Percentiles rank a stretch among this genome's conserved stretches.
These are phyloP conservation scores for Drosophila macrospina DNA, from an alignment of 2,888 invertebrate genomes.

Conservation along the genomic window DNA sequence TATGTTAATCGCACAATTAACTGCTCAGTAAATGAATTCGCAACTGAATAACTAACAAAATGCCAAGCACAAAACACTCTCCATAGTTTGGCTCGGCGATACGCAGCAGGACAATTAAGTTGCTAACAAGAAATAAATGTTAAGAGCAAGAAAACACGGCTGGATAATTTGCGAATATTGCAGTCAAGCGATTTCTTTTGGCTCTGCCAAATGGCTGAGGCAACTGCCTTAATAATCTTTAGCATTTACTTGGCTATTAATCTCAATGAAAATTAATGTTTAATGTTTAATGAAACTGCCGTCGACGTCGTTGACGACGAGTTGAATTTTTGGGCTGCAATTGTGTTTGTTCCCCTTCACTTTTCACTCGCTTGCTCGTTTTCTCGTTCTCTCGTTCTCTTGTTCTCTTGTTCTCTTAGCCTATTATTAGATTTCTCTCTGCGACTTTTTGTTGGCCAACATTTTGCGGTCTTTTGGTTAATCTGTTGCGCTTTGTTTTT, in stretches of 20 bases:
- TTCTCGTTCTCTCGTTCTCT: no score
- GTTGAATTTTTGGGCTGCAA: slow-evolving; percentile 49
- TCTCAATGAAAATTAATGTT: slow-evolving; percentile 80
- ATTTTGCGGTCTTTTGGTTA: slow-evolving; percentile 54
- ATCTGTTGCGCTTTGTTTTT: slow-evolving; percentile 69
- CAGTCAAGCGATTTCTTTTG: slow-evolving; percentile 28
- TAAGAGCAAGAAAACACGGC: slow-evolving; percentile 45
- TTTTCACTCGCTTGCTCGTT: slow-evolving; percentile 1
- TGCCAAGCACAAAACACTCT: background rate
- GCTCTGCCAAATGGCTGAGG: slow-evolving; percentile 26
- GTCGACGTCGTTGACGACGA: slow-evolving; percentile 22
- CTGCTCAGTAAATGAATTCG: slow-evolving; percentile 42
- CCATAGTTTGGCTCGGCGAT: background rate
- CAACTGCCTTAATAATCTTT: slow-evolving; percentile 72
- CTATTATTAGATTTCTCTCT: slow-evolving; percentile 29
- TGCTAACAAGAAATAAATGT: slow-evolving; percentile 58
- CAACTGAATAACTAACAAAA: background rate
- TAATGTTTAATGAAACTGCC: slow-evolving; percentile 65
- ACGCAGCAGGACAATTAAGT: slow-evolving; percentile 36
- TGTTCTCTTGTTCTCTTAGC: slow-evolving; percentile 12
- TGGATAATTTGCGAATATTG: slow-evolving; percentile 36
- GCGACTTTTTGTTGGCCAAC: slow-evolving; percentile 34
- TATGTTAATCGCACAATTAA: slow-evolving; percentile 69
- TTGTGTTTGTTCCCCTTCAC: slow-evolving; percentile 19
- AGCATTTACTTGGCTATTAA: slow-evolving; percentile 80